Conservation (phyloP, 2,113 vertebrate genomes). For the Poecilia latipinna region DNA sequence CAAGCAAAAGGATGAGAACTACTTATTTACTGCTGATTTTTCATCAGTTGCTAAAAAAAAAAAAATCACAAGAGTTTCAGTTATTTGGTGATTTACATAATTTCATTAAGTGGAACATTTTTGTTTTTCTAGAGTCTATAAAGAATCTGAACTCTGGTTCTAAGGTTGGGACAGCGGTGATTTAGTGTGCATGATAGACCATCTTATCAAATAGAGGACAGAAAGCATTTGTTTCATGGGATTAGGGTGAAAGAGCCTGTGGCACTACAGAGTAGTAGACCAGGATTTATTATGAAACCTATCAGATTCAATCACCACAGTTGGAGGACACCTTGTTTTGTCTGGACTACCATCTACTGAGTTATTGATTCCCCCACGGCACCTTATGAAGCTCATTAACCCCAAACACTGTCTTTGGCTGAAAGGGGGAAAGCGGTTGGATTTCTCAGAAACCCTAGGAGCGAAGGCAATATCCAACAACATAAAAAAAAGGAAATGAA, state of each 20-base stretch:
- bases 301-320: conserved; percentile 61
- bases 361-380: conserved; percentile 55
- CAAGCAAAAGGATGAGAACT: too few species aligned
- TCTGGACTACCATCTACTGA: conserved; percentile 38
- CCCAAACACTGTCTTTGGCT: conserved; percentile 17
- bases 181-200: conserved; percentile 10
- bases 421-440: conserved; percentile 14
- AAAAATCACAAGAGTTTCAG: too few species aligned
- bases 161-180: neutral
- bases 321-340: conserved; percentile 46
- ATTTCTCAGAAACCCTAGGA: neutral
- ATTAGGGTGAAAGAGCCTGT: conserved; percentile 24
- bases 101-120: neutral
- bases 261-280: conserved; percentile 16
- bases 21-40: too few species aligned
- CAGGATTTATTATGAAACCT: conserved; percentile 55
- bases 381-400: conserved; percentile 50
- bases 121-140: neutral
- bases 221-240: conserved; percentile 41
- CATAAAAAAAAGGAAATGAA: neutral
- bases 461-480: neutral
- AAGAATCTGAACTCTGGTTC: neutral
- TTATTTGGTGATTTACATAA: too few species aligned
- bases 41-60: too few species aligned
- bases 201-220: conserved; percentile 15